These are phyloP conservation scores for Athrips mouffetella DNA, from an alignment of 2,888 invertebrate genomes.

Conservation along the genomic window DNA sequence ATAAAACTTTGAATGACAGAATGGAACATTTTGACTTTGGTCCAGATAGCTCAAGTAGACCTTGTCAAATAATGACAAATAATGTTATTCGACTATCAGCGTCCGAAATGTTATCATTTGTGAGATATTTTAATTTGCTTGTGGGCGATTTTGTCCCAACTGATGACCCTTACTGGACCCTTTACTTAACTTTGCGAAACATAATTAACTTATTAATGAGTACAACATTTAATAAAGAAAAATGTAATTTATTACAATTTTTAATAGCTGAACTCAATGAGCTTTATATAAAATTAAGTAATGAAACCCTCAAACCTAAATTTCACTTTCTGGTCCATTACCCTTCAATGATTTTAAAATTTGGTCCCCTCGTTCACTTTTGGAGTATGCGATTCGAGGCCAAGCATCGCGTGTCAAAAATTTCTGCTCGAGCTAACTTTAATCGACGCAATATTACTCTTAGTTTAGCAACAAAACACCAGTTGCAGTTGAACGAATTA, in stretches of 20 bases:
- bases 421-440: slow-evolving; percentile 17
- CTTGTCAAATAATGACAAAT: neutral
- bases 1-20: neutral
- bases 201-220: slow-evolving; percentile 10
- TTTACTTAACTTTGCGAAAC: slow-evolving; percentile 12
- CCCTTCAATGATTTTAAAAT: slow-evolving; percentile 14
- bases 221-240: neutral
- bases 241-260: slow-evolving; percentile 8
- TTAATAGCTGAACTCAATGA: slow-evolving; percentile 12
- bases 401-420: slow-evolving; percentile 7
- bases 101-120: slow-evolving; percentile 17
- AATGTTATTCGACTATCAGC: slow-evolving; percentile 12
- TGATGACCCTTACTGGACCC: slow-evolving; percentile 10
- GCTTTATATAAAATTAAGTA: slow-evolving; percentile 7
- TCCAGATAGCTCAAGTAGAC: slow-evolving; percentile 6
- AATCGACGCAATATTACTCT: slow-evolving; percentile 20
- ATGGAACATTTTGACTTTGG: slow-evolving; percentile 3
- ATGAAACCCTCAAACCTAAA: slow-evolving; percentile 19
- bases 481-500: slow-evolving; percentile 17
- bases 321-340: slow-evolving; percentile 22
- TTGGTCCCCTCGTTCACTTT: slow-evolving; percentile 17
- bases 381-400: slow-evolving; percentile 20
- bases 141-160: slow-evolving; percentile 15
- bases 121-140: slow-evolving; percentile 17
- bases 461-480: slow-evolving; percentile 17